These are phyloP conservation scores for Patella ulyssiponensis DNA, from an alignment of 2,888 invertebrate species.

Conservation along the genomic window DNA sequence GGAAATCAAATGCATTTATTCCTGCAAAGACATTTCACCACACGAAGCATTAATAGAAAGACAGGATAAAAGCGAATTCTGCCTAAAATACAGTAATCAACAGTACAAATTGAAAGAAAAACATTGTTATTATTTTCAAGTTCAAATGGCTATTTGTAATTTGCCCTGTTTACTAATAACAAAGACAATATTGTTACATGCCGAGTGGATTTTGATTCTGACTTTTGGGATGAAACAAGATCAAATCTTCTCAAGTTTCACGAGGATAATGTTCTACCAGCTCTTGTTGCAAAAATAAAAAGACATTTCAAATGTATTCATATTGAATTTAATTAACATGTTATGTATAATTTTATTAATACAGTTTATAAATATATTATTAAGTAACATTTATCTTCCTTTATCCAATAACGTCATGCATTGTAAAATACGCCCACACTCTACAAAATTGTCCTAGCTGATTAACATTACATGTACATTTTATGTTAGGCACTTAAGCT, in stretches of 20 bases:
- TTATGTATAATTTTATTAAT: too few relatives aligned
- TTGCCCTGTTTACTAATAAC: slow-evolving; percentile 13
- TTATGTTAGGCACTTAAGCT: too few relatives aligned
- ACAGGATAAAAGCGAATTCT: neutral
- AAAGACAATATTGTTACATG: neutral
- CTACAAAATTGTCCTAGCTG: too few relatives aligned
- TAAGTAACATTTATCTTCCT: too few relatives aligned
- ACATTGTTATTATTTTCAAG: slow-evolving; percentile 18
- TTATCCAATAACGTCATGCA: too few relatives aligned
- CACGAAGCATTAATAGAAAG: slow-evolving; percentile 9
- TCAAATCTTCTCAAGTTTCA: slow-evolving; percentile 19
- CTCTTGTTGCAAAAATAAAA: slow-evolving; percentile 9
- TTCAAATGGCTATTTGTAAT: slow-evolving; percentile 23
- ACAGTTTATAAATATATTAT: too few relatives aligned
- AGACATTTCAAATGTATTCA: too few relatives aligned
- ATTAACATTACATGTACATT: too few relatives aligned
- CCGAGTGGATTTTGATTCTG: slow-evolving; percentile 9
- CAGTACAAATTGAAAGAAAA: slow-evolving; percentile 13
- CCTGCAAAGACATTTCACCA: neutral
- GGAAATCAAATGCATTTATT: slow-evolving; percentile 16
- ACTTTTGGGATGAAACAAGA: slow-evolving; percentile 9
- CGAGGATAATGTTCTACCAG: slow-evolving; percentile 16
- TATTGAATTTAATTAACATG: too few relatives aligned
- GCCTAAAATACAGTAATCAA: neutral
- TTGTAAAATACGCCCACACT: too few relatives aligned